Conservation (phyloP, 1,140 invertebrate genomes). For the Muscidifurax raptorellus region DNA sequence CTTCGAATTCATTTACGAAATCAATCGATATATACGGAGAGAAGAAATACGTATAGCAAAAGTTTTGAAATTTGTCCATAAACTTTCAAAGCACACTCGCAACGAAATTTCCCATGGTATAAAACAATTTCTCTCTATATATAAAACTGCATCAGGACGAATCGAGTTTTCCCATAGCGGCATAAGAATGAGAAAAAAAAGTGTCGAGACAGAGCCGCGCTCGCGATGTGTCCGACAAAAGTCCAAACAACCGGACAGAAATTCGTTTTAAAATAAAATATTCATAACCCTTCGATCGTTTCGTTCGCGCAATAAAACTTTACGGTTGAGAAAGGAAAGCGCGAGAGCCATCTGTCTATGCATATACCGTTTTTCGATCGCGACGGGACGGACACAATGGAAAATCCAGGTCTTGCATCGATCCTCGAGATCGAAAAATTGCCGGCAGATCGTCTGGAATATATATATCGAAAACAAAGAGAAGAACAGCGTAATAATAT, state of each 20-base stretch:
- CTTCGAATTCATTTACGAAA: neutral
- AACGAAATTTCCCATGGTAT: neutral
- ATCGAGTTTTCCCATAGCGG: too few species aligned
- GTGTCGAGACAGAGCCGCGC: neutral
- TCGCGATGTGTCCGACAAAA: slow-evolving; percentile 1
- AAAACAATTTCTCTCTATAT: neutral
- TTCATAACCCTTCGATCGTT: slow-evolving; percentile 33
- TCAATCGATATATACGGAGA: neutral
- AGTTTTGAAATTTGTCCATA: neutral
- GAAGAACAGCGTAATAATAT: neutral
- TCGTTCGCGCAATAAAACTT: slow-evolving; percentile 37
- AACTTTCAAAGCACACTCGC: neutral
- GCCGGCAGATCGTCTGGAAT: neutral
- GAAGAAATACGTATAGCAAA: too few species aligned
- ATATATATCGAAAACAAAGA: neutral
- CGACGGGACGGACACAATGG: slow-evolving; percentile 25
- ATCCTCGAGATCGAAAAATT: slow-evolving; percentile 23
- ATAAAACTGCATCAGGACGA: neutral
- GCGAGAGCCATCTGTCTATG: slow-evolving; percentile 17
- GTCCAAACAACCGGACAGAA: slow-evolving; percentile 13
- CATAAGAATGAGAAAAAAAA: neutral
- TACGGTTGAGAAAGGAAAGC: slow-evolving; percentile 43
- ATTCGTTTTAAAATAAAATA: slow-evolving; percentile 44
- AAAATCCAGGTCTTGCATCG: slow-evolving; percentile 3
- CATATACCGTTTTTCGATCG: slow-evolving; percentile 6